Conservation (phyloP, 1,140 invertebrate species). For the Glomeris maerens region DNA sequence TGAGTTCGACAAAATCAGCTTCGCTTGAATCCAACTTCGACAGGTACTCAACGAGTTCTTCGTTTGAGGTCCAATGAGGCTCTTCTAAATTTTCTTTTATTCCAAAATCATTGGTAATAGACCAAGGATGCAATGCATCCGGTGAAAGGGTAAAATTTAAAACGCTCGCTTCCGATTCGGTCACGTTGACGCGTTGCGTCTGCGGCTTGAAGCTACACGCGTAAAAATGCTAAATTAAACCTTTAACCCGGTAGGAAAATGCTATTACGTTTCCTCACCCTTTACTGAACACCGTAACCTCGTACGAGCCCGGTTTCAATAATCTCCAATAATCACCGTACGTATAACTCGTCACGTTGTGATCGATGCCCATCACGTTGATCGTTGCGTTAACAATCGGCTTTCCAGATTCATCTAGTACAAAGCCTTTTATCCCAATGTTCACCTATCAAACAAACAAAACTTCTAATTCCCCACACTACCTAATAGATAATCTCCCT, state of each 20-base stretch:
- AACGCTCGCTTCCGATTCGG: constrained; percentile 39
- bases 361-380: constrained; percentile 51
- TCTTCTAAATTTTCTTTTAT: constrained; percentile 45
- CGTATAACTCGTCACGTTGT: constrained; percentile 47
- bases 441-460: constrained; percentile 46
- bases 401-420: constrained; percentile 57
- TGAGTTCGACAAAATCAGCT: too few species aligned
- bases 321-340: constrained; percentile 83
- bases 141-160: constrained; percentile 66
- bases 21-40: too few species aligned
- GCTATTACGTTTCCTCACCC: constrained; percentile 10
- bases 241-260: constrained; percentile 3
- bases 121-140: constrained; percentile 50
- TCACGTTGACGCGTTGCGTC: constrained; percentile 46
- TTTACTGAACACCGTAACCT: constrained; percentile 46
- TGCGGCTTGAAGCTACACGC: constrained; percentile 46
- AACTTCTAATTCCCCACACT: background rate
- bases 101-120: constrained; percentile 47
- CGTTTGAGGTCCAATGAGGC: background rate
- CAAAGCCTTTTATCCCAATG: constrained; percentile 70
- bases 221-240: background rate
- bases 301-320: constrained; percentile 61
- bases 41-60: background rate
- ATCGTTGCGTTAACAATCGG: constrained; percentile 60
- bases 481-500: constrained; percentile 13